Evolutionary conservation across 1,140 invertebrate genomes (phyloP).

Genomic region (Lasioglossum albipes): DNA sequence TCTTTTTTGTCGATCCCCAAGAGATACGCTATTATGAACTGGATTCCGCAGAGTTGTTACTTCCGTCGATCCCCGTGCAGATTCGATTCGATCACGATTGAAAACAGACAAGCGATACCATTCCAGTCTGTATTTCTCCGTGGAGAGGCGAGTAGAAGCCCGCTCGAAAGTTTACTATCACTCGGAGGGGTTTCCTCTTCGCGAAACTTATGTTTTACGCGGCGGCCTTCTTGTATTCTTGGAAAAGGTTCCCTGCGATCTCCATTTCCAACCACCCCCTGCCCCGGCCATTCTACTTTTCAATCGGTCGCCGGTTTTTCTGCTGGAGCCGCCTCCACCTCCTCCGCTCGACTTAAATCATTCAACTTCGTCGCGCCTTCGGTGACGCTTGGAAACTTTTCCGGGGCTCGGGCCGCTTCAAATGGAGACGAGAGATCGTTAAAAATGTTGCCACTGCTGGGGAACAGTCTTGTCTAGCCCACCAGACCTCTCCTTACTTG

Average conservation of each 20-base stretch:
- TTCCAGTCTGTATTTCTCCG: conserved; percentile 2
- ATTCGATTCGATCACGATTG: no score
- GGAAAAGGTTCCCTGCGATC: conserved; percentile 49
- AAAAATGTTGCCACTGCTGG: no score
- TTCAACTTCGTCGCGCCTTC: conserved; percentile 26
- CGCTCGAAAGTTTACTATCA: conserved; percentile 56
- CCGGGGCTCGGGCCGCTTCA: no score
- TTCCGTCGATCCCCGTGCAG: no score
- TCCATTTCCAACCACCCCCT: conserved; percentile 46
- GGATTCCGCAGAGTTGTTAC: no score
- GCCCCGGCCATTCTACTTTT: conserved; percentile 28
- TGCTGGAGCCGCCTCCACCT: neutral
- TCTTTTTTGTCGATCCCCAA: no score
- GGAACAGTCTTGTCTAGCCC: no score
- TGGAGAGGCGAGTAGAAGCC: conserved; percentile 13
- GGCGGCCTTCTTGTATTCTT: conserved; percentile 48
- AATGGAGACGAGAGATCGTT: no score
- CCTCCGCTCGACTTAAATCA: conserved; percentile 24
- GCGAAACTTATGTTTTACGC: conserved; percentile 61
- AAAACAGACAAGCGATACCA: neutral
- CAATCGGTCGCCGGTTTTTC: conserved; percentile 28
- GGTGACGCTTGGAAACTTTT: conserved; percentile 32
- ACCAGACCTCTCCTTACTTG: no score
- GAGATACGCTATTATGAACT: no score
- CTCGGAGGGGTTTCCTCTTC: conserved; percentile 44